Conservation (phyloP, 2,888 invertebrate genomes). For the Agonopterix heracliana region DNA sequence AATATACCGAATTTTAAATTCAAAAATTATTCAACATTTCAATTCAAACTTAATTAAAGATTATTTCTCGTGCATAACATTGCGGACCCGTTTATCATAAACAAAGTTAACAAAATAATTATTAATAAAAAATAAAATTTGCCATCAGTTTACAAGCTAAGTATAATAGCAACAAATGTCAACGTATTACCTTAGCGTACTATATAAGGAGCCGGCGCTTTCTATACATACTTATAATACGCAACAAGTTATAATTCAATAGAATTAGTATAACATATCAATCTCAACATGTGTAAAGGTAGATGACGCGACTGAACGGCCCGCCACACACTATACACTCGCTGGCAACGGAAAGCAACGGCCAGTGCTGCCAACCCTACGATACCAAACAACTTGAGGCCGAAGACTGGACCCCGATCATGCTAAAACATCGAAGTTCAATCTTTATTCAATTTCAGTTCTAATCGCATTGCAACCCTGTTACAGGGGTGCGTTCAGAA, state of each 20-base stretch:
- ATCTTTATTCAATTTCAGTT: no score
- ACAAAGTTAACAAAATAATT: conserved; percentile 63
- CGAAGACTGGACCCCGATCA: no score
- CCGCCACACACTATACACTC: conserved; percentile 10
- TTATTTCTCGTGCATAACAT: conserved; percentile 65
- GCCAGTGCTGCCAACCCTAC: neutral
- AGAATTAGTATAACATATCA: conserved; percentile 76
- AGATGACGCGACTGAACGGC: conserved; percentile 31
- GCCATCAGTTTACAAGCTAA: conserved; percentile 40
- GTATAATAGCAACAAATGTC: conserved; percentile 57
- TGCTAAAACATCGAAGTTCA: no score
- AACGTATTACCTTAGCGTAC: conserved; percentile 34
- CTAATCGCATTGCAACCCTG: no score
- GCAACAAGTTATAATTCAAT: conserved; percentile 75
- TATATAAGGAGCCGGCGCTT: conserved; percentile 24
- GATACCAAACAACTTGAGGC: neutral
- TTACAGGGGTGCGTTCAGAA: no score
- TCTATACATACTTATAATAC: conserved; percentile 61
- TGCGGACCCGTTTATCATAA: conserved; percentile 72
- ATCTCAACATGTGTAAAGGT: conserved; percentile 75
- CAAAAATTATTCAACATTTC: conserved; percentile 55
- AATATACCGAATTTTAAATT: conserved; percentile 69
- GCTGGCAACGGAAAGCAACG: conserved; percentile 5
- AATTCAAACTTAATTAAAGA: conserved; percentile 63
- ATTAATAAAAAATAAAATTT: conserved; percentile 58